Evolutionary conservation across 2,888 invertebrate genomes (phyloP), one percentile per base, ranked within the genome.

Genomic region (Agrilus mali): DNA sequence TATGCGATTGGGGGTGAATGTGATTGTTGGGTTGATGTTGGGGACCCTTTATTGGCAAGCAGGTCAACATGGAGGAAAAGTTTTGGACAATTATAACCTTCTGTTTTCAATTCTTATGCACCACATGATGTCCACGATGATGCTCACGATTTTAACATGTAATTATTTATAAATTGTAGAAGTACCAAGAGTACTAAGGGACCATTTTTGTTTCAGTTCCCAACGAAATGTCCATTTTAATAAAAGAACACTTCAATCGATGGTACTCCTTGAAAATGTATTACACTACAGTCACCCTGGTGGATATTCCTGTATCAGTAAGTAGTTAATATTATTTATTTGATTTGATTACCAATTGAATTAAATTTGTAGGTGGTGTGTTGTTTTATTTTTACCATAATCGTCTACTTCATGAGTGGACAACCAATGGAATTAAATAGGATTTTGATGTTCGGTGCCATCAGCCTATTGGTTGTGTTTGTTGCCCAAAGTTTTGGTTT

Each of bases 401-500:
- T 87, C 41, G 80, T 87, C 43, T 96, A 95, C 67, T 75, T 81
- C 55, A 87, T 94, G 86, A 93, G 93, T 0, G 77, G 79, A 2
- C 95, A 96, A 68, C 94, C 94, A 0, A 67, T 81, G 59, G 90
- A 92, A 58, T 65, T 77, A 47, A 64, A 73, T 32, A 73, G 95
- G 37, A 90, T 95, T 61, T 66, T 71, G 42, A 88, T 94, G 84
- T 94, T 93, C 69, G 79, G 88, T 55, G 70, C 77, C 3, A 83
- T 93, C 39, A 85, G 88, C 45, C 65, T 88, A 39, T 74, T 90
- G 52, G 81, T 87, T 0, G 85, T 87, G 14, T 80, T 94, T 43
- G 89, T 94, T 2, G 90, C 93, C 2, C 94, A 95, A 69, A 88
- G 92, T 59, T 78, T 93, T 52, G 95, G 95, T 0, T 74, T 95